Base-by-base conservation (phyloP, 1,140 invertebrate genomes). In the Tenebrio molitor region DNA sequence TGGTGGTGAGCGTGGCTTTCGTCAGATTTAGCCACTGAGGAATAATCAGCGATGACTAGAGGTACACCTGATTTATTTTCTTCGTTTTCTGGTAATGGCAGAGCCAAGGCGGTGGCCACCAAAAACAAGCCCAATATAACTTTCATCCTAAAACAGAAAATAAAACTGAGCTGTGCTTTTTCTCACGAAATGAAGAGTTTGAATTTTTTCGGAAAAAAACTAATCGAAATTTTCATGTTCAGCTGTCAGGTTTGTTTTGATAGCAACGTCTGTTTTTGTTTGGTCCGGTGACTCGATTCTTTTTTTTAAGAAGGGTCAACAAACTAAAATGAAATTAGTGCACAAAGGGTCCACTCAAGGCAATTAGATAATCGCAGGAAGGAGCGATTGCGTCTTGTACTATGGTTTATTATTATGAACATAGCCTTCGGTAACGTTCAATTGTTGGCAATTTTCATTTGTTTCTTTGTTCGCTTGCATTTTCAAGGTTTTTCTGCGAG, bases 11-110 rank as follows among this genome's bases (percentile, higher is more conserved):
- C 33, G 29, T 63, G 71, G 29, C 75, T 39, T 41, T 79, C 75
- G 44, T 79, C 78, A 33, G 77, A 74, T 69, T 82, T 82, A 1
- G 78, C 78, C 4, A 83, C 81, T 16, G 83, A 81, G 4, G 82
- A 82, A 58, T 84, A 84, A 65, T 84, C 82, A 7, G 82, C 77
- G 58, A 83, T 81, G 70, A 83, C 81, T 65, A 83, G 73, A 19
- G 84, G 83, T 16, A 79, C 76, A 19, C 74, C 77, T 39, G 78
- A 72, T 46, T 80, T 80, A 4, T 72, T 72, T 50, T 80, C 80
- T 46, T 82, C 79, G 23, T 62, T 69, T 58, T 82, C 79, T 14
- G 75, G 79, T 36, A 83, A 34, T 33, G 82, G 83, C 62, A 81
- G 82, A 0, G 83, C 77, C 46, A 82, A 75, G 6, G 76, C 78